Base-by-base conservation (phyloP, 2,113 vertebrate species). In the Smithornis capensis region DNA sequence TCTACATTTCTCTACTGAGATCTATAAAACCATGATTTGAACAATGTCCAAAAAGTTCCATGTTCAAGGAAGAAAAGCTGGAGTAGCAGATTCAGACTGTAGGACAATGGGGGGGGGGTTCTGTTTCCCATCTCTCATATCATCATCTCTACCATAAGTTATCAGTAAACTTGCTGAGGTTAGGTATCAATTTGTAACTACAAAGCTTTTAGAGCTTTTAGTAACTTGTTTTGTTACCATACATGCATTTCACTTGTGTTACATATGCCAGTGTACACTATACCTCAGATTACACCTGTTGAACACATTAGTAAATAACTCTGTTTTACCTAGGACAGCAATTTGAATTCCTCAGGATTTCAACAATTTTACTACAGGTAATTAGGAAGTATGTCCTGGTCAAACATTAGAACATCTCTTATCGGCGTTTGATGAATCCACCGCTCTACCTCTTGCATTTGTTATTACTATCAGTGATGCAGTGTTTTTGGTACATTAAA, bases 211-310 rank as follows among this genome's bases (percentile, higher is more conserved):
- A 40, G 62, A 60, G 19, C 17, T 82, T 84, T 65, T 53, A 24
- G 4, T 35, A 16, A 29, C 42, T 83, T 40, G 5, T n/a, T 49
- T 84, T 56, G 10, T 11, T 12, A 73, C 82, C 25, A 10, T 8
- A 3, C 4, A 4, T 0, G 0, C 1, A 3, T 77, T 68, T 75
- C 33, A 15, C n/a, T 81, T 65, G 35, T 63, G 55, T 4, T 35
- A 12, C 8, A 3, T 45, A 2, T 21, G 19, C 10, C 6, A 19
- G 4, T 3, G 19, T n/a, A 53, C 11, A 17, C 10, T 7, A 0
- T 28, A 5, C 25, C 67, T 69, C 11, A 16, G 28, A 22, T 76
- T 78, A 40, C 8, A 29, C 23, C 12, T 35, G 10, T 47, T 88
- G 42, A 60, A 28, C 13, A 44, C 6, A 5, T 49, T 38, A 65